Percentiles rank a stretch among this genome's conserved stretches.
Conservation (phyloP, 2,113 vertebrate genomes). For the Pelvicachromis taeniatus region DNA sequence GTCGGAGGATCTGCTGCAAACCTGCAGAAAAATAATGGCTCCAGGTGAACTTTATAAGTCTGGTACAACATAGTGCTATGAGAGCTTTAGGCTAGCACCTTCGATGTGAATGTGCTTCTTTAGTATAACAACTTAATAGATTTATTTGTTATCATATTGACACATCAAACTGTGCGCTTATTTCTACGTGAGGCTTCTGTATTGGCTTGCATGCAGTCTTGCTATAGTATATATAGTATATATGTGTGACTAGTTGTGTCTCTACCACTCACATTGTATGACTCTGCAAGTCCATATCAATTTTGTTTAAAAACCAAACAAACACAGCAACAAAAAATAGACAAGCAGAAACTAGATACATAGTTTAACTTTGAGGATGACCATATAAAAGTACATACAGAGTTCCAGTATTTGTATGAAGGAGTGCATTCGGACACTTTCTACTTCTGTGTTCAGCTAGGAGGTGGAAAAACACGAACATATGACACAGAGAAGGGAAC, state of each 20-base stretch:
- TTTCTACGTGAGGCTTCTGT: background rate
- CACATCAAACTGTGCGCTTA: background rate
- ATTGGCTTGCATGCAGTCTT: background rate
- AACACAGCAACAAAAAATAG: background rate
- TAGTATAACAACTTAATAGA: background rate
- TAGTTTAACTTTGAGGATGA: background rate
- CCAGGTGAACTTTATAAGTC: background rate
- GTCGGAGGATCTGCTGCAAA: background rate
- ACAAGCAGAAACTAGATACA: background rate
- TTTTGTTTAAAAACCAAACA: too few relatives aligned
- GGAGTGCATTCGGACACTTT: background rate
- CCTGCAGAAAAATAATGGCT: background rate
- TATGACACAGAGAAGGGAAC: slow-evolving; percentile 12
- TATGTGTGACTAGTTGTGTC: background rate
- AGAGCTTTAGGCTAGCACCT: background rate
- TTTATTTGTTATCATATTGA: background rate
- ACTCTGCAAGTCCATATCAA: background rate
- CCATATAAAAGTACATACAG: background rate
- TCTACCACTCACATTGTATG: background rate
- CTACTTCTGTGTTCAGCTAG: background rate
- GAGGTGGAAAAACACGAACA: slow-evolving; percentile 11
- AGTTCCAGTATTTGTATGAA: background rate
- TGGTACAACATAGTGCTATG: background rate
- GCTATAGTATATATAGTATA: fast-evolving
- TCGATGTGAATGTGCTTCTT: background rate